A percentile compares a stretch with the other conserved stretches of the same genome.
These are phyloP conservation scores for Agriopis leucophaearia DNA, from an alignment of 2,888 invertebrate genomes.

Conservation along the genomic window DNA sequence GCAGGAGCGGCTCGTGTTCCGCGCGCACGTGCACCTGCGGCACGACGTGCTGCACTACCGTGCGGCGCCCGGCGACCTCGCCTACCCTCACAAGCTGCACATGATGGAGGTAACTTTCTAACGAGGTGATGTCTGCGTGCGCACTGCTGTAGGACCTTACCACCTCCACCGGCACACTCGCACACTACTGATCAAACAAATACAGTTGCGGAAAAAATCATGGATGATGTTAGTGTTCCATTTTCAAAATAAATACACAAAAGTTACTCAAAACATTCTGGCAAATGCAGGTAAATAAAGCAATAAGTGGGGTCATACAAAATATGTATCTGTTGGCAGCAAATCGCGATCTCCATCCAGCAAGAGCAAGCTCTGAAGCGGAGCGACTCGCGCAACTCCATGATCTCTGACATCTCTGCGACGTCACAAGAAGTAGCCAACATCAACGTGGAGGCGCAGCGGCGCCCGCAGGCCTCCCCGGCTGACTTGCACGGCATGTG, in stretches of 20 bases:
- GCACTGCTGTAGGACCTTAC: too few relatives aligned
- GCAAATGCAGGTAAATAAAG: too few relatives aligned
- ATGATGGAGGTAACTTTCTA: conserved; percentile 98
- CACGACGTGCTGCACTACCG: conserved; percentile 95
- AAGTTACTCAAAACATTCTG: too few relatives aligned
- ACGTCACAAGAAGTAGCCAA: conserved; percentile 91
- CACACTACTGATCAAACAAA: too few relatives aligned
- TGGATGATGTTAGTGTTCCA: too few relatives aligned
- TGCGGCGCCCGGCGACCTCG: conserved; percentile 97
- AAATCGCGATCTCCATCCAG: conserved; percentile 88
- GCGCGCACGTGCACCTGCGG: conserved; percentile 97
- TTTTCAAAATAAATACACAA: too few relatives aligned
- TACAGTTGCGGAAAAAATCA: too few relatives aligned
- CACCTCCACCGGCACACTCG: too few relatives aligned
- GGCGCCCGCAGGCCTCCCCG: conserved; percentile 89
- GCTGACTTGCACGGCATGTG: conserved; percentile 99
- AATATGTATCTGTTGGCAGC: conserved; percentile 67
- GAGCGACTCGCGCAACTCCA: conserved; percentile 89
- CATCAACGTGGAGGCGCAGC: conserved; percentile 80
- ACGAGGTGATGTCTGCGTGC: too few relatives aligned
- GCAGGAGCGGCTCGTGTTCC: conserved; percentile 97
- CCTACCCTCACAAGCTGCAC: conserved; percentile 98
- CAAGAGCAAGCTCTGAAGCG: conserved; percentile 86
- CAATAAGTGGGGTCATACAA: too few relatives aligned
- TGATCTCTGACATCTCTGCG: conserved; percentile 89